Percentiles rank a stretch among this genome's conserved stretches.
phyloP scores from a whole-genome alignment of 2,888 invertebrate species.

The Orthosia cruda region DNA sequence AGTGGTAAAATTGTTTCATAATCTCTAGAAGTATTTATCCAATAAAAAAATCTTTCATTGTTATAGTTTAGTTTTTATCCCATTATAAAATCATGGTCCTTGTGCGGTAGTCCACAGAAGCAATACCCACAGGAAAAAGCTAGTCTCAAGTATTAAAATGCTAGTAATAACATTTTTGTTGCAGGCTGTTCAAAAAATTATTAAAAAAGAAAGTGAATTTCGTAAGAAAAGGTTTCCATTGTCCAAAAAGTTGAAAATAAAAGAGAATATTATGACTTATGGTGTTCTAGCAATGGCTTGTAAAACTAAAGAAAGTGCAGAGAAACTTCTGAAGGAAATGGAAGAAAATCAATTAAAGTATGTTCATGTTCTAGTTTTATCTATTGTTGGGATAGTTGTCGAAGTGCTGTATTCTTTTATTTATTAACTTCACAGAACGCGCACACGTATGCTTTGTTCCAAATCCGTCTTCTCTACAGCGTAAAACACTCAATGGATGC shows the following conservation, averaged over 20 bases:
- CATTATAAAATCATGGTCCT: not conserved
- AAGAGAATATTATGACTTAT: slow-evolving; percentile 96
- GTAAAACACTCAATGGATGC: too few species aligned
- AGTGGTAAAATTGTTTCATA: not conserved
- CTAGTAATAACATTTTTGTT: slow-evolving; percentile 62
- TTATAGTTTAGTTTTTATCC: not conserved
- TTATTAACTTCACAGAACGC: not conserved
- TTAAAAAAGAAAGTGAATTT: slow-evolving; percentile 88
- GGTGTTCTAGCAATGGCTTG: slow-evolving; percentile 97
- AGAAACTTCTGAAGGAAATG: slow-evolving; percentile 94
- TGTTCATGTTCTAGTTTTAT: slow-evolving; percentile 16
- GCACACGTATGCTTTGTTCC: too few species aligned
- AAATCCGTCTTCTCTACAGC: too few species aligned
- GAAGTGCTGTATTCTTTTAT: not conserved
- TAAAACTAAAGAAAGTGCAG: slow-evolving; percentile 92
- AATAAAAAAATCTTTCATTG: not conserved
- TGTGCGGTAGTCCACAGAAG: not conserved
- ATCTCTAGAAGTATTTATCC: not conserved
- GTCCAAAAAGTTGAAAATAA: slow-evolving; percentile 88
- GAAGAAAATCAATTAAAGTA: slow-evolving; percentile 93
- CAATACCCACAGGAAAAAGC: not conserved
- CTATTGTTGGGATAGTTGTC: not conserved
- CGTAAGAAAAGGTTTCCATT: slow-evolving; percentile 79
- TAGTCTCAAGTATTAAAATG: not conserved
- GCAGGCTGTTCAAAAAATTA: slow-evolving; percentile 91